Conservation (phyloP, 37 sponge, comb jelly and placozoan species). For the Hexactinellida sp. region DNA sequence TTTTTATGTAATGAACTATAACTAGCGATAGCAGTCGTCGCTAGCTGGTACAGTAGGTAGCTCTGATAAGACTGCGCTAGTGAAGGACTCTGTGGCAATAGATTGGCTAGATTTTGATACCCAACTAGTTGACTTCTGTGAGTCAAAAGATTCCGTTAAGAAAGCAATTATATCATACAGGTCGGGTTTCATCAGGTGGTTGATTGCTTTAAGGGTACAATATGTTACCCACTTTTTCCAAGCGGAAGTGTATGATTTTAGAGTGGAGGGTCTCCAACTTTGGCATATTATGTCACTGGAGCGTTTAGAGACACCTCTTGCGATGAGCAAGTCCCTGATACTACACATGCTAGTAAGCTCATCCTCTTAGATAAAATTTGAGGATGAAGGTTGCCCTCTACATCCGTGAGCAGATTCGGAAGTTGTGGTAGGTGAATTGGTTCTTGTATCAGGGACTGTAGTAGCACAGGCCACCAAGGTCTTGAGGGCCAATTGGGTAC, state of each 20-base stretch:
- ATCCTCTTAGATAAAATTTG: not conserved
- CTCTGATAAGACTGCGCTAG: too few relatives aligned
- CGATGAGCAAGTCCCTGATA: not conserved
- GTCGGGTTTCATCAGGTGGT: not conserved
- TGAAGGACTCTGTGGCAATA: too few relatives aligned
- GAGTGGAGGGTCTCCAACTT: not conserved
- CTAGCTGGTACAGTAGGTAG: too few relatives aligned
- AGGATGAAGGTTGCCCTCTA: not conserved
- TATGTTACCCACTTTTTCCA: not conserved
- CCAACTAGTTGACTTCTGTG: not conserved
- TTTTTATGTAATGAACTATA: too few relatives aligned
- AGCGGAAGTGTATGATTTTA: not conserved
- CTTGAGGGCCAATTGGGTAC: conserved; percentile 31
- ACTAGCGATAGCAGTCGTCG: too few relatives aligned
- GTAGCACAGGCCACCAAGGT: conserved; percentile 29
- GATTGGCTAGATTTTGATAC: not conserved
- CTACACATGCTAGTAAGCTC: not conserved
- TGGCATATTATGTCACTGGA: not conserved
- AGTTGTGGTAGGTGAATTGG: too few relatives aligned
- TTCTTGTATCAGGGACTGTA: conserved; percentile 14
- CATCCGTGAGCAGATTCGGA: too few relatives aligned
- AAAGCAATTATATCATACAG: not conserved
- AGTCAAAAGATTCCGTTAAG: not conserved
- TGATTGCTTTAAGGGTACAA: not conserved
- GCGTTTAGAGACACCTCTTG: not conserved